Evolutionary conservation across 2,113 vertebrate genomes (phyloP), one percentile per base, ranked within the genome.

Genomic region (Ciconia maguari): DNA sequence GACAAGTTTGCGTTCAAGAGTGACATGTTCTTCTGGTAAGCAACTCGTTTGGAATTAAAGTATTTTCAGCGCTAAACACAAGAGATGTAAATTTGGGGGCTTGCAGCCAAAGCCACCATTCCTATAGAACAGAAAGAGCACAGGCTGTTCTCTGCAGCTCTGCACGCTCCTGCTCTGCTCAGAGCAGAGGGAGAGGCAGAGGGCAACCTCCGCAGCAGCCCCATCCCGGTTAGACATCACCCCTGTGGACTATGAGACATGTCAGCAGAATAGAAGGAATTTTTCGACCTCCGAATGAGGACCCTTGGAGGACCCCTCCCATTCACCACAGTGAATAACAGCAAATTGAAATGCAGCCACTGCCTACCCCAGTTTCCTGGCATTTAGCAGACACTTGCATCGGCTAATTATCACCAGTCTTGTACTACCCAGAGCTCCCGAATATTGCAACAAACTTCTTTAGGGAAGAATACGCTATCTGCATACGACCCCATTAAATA

Each of bases 71-170:
- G 11, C 52, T 83, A 44, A 93, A 60, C 48, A 92, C 24, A 51
- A 36, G 48, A 82, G 74, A 76, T 87, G 93, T 82, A 75, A 87
- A 87, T 87, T 4, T 0, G 1, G 54, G 66, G 83, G 64, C 69
- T 78, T 71, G 72, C n/a, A 74, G 80, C 76, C 92, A 94, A 93
- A 71, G 65, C 61, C 86, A 79, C 65, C 52, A 19, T 51, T 81
- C 86, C 91, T 91, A 69, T 22, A 60, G 79, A 54, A 78, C 0
- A 64, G 76, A 83, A 85, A 77, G 51, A 74, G 48, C 79, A 78
- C 60, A 44, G 51, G 25, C 69, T 85, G 64, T 51, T 92, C 48
- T 58, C 55, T 32, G 10, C 29, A 57, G 78, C 30, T 74, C 49
- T 9, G 21, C 34, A 16, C 1, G 10, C 30, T 79, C 58, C 75